phyloP scores from a whole-genome alignment of 2,888 invertebrate genomes.

The Drosophila hamatofila region DNA sequence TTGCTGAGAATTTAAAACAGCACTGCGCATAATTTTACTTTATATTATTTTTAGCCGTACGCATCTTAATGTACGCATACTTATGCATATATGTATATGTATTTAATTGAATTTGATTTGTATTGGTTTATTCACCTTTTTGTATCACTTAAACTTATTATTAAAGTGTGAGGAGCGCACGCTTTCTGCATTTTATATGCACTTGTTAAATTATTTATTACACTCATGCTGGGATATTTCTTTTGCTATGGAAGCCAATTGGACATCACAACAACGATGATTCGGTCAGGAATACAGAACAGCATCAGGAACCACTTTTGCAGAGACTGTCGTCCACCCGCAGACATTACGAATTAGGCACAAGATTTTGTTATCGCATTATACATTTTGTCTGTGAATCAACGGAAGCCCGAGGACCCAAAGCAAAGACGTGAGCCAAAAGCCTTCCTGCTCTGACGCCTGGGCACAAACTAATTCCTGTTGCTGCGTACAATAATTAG shows the following conservation, averaged over 20 bases:
- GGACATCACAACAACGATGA: background rate
- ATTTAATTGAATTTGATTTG: background rate
- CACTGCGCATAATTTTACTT: no score
- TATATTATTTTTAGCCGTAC: background rate
- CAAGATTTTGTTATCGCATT: conserved; percentile 26
- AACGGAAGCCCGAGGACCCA: conserved; percentile 3
- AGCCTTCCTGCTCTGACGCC: conserved; percentile 52
- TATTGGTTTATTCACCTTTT: conserved; percentile 1
- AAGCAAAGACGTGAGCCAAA: conserved; percentile 4
- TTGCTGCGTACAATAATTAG: conserved; percentile 50
- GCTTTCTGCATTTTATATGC: background rate
- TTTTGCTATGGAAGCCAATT: background rate
- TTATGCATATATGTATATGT: background rate
- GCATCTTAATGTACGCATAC: background rate
- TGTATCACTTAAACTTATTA: background rate
- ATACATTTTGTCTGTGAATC: conserved; percentile 23
- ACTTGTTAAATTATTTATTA: background rate
- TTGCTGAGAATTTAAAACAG: no score
- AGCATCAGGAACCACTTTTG: conserved; percentile 16
- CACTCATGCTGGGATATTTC: background rate
- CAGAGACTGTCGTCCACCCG: conserved; percentile 17
- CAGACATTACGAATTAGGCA: conserved; percentile 23
- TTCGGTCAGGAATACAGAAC: background rate
- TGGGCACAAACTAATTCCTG: conserved; percentile 70
- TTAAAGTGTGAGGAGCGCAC: background rate